Evolutionary conservation across 2,888 invertebrate genomes (phyloP), one percentile per base, ranked within the genome.

Genomic region (Microctonus hyperodae): DNA sequence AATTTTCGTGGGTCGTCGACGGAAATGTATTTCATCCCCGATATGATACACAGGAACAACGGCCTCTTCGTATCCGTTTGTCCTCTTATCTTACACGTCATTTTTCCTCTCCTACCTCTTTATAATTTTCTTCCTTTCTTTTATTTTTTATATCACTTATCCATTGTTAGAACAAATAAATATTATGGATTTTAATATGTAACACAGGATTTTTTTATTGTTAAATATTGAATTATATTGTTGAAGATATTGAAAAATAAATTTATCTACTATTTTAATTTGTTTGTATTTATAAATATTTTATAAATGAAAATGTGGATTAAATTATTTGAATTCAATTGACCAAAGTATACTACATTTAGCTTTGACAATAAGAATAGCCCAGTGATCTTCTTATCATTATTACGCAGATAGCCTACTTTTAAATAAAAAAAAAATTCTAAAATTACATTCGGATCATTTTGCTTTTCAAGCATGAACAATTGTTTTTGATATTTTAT

Each of bases 341-440:
- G 16, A 44, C 7, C 13, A 7, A n/a, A n/a, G n/a, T 48, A 11
- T 48, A 23, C 56, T 20, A 33, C 7, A n/a, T n/a, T n/a, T n/a
- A n/a, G n/a, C n/a, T 13, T 50, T 16, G 56, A 64, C 48, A 65
- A 50, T 58, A 56, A 53, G 31, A 65, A 57, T 65, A 62, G 57
- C 20, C 55, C 53, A 65, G 67, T 69, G 72, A 74, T 73, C 72
- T 72, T 71, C 67, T 75, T 77, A 77, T 77, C 76, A 69, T 70
- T 66, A 70, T 69, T 73, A 70, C 69, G 73, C 72, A 73, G 77
- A 77, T 77, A 76, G 72, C 76, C 77, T 75, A 77, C 67, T 77
- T 76, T 67, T 16, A 33, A 57, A n/a, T n/a, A n/a, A 64, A 28
- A 64, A 7, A 44, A 71, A 44, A 68, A 67, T 67, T 67, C n/a